Percentiles rank a stretch among this genome's conserved stretches.
These are phyloP conservation scores for Sterna hirundo DNA, from an alignment of 2,113 vertebrate species.

Conservation along the genomic window DNA sequence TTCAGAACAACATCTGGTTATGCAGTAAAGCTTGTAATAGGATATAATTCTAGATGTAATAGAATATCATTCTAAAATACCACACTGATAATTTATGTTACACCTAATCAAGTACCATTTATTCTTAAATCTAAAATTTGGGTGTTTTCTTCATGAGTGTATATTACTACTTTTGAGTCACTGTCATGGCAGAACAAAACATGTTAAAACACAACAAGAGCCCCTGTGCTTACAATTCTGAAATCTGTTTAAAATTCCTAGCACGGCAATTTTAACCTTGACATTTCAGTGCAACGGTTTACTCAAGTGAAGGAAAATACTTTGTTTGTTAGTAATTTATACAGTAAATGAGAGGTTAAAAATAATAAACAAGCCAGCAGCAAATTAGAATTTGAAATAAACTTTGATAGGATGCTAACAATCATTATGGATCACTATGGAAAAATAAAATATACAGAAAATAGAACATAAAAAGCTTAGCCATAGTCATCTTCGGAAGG, in stretches of 20 bases:
- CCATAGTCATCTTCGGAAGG: conserved; percentile 35
- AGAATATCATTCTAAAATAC: not conserved
- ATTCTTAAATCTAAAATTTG: not conserved
- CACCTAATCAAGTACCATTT: not conserved
- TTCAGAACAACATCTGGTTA: not conserved
- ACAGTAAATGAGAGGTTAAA: conserved; percentile 51
- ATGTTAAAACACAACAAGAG: not conserved
- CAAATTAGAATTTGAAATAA: conserved; percentile 58
- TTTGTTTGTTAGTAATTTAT: conserved; percentile 66
- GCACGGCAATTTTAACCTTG: not conserved
- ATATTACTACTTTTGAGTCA: not conserved
- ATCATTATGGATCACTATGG: conserved; percentile 40
- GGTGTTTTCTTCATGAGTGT: not conserved
- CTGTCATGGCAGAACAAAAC: not conserved
- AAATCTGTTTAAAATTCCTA: not conserved
- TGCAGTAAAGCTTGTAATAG: not conserved
- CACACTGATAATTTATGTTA: not conserved
- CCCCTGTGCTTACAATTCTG: not conserved
- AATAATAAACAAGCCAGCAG: conserved; percentile 63
- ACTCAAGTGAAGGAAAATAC: conserved; percentile 30
- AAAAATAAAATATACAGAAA: conserved; percentile 57
- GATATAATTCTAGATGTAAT: not conserved
- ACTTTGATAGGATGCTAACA: conserved; percentile 23
- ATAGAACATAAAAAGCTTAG: conserved; percentile 55
- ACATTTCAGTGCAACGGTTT: not conserved